Evolutionary conservation across 1,140 invertebrate genomes (phyloP), one percentile per base, ranked within the genome.

Genomic region (Leguminivora glycinivorella): DNA sequence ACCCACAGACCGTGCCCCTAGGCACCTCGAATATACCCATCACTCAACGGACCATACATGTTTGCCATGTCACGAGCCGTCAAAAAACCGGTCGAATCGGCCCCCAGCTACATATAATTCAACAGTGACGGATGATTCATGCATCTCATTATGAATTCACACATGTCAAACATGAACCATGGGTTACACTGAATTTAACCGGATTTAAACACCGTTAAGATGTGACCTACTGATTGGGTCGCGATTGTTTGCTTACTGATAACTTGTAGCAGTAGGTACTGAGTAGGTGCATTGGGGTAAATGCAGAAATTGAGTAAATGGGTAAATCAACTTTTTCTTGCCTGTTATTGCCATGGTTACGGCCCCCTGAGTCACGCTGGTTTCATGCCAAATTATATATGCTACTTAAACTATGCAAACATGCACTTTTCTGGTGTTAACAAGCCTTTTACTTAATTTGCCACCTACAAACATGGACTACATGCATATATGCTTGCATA

Each of bases 151-250:
- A 63, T 9, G n/a, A 29, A 63, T 52, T 63, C 58, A 29, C 26
- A 29, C 14, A 6, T 63, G 58, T 63, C 58, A 63, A 17, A 31
- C 26, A 4, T 63, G 58, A 52, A 52, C 47, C 47, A 52, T 43
- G 72, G 73, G 69, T 77, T 81, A 67, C 68, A 80, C 75, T 71
- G 63, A 72, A 72, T 40, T 17, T 29, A 29, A 83, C 83, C 79
- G 80, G 79, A 76, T 84, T 83, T 77, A 17, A 29, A 72, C 70
- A 83, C 85, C 85, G 87, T 89, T 87, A 89, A 83, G 70, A 76
- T 67, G 70, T 86, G 87, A 83, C 84, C 84, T 77, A 85, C 79
- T 82, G 78, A 83, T 82, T 83, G 77, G 77, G 76, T 78, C 76
- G 71, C 70, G 70, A 72, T 74, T 74, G 70, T 70, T 38, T 86